Evolutionary conservation across 1,140 invertebrate species (phyloP).

Genomic region (Conopomorpha cramerella): DNA sequence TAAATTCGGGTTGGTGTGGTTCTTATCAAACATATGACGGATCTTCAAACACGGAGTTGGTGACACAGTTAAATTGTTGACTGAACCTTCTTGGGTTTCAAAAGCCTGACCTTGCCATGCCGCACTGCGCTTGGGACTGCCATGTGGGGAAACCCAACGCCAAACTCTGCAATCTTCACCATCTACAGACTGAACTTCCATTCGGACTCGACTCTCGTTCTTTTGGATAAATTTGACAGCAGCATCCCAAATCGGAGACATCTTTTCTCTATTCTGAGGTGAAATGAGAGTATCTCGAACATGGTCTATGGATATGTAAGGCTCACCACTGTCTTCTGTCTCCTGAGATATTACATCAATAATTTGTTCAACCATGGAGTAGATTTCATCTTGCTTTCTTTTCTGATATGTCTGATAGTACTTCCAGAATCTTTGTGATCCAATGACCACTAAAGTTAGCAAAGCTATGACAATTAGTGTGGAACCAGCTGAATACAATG

Average conservation of each 20-base stretch:
- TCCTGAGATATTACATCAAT: conserved; percentile 69
- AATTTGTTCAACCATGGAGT: conserved; percentile 69
- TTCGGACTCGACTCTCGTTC: conserved; percentile 87
- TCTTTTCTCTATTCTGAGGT: conserved; percentile 73
- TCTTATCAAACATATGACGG: conserved; percentile 92
- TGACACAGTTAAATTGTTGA: conserved; percentile 78
- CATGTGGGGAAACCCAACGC: conserved; percentile 79
- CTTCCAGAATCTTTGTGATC: conserved; percentile 38
- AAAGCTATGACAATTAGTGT: conserved; percentile 57
- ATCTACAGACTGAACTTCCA: conserved; percentile 82
- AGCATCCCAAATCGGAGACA: conserved; percentile 69
- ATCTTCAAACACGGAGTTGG: conserved; percentile 93
- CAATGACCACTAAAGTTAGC: conserved; percentile 22
- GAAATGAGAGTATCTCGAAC: conserved; percentile 87
- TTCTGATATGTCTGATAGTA: conserved; percentile 54
- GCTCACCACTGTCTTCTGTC: conserved; percentile 62
- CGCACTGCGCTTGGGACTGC: conserved; percentile 32
- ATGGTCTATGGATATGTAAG: conserved; percentile 84
- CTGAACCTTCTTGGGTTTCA: conserved; percentile 80
- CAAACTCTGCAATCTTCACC: conserved; percentile 91
- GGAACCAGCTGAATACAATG: conserved; percentile 65
- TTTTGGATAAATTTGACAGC: conserved; percentile 82
- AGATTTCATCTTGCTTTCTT: conserved; percentile 58
- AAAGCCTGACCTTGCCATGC: conserved; percentile 90
- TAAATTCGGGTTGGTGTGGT: conserved; percentile 60